Percentiles rank a stretch among this genome's conserved stretches.
phyloP scores from a whole-genome alignment of 2,888 invertebrate species.

The Andricus quercusramuli region DNA sequence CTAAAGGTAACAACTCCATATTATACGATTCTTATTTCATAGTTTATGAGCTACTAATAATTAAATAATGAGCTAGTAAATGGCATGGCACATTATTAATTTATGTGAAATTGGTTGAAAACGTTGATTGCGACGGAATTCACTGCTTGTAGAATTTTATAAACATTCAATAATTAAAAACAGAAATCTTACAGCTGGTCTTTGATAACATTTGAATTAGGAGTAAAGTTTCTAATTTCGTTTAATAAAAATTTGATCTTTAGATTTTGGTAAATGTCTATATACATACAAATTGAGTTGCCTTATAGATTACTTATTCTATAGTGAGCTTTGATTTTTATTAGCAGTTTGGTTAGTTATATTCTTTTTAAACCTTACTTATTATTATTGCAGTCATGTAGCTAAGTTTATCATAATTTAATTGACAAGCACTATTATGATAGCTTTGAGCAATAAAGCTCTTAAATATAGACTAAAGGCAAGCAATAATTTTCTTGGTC shows the following conservation, averaged over 20 bases:
- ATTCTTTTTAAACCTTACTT: background rate
- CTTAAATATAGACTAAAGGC: background rate
- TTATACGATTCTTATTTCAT: constrained; percentile 11
- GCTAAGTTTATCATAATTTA: background rate
- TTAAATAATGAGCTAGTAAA: constrained; percentile 23
- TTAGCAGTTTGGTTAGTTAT: background rate
- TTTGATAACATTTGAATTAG: background rate
- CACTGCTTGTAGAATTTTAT: too few species aligned
- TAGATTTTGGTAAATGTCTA: background rate
- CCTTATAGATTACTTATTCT: constrained; percentile 8
- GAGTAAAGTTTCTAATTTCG: background rate
- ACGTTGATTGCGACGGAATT: too few species aligned
- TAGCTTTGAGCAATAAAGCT: background rate
- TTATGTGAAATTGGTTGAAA: background rate
- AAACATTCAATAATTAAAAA: too few species aligned
- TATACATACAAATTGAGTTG: background rate
- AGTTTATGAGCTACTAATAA: background rate
- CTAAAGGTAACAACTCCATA: constrained; percentile 16
- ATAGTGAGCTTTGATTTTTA: constrained; percentile 14
- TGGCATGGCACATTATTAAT: constrained; percentile 49
- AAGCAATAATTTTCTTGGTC: background rate
- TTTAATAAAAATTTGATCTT: background rate
- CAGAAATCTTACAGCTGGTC: background rate
- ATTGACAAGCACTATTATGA: background rate
- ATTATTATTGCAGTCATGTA: constrained; percentile 16